A percentile compares a stretch with the other conserved stretches of the same genome.
phyloP scores from a whole-genome alignment of 2,888 invertebrate genomes.

The Geophilus truncorum region DNA sequence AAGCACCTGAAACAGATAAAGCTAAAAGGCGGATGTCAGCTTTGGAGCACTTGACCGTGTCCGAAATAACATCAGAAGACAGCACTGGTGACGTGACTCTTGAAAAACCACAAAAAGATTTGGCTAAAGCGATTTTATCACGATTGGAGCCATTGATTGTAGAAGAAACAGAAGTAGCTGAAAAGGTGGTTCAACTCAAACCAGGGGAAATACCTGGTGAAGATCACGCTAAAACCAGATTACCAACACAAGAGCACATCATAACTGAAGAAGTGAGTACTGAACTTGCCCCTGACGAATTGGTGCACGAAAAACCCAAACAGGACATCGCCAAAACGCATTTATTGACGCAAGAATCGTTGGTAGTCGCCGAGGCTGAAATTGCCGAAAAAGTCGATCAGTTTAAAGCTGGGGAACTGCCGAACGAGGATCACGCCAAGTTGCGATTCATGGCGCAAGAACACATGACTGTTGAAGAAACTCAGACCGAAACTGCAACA shows the following conservation, averaged over 20 bases:
- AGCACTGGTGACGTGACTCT: constrained; percentile 44
- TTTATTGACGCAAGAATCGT: constrained; percentile 31
- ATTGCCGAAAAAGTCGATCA: constrained; percentile 34
- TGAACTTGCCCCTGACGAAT: constrained; percentile 32
- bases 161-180: neutral
- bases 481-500: constrained; percentile 27
- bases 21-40: constrained; percentile 44
- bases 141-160: neutral
- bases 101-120: constrained; percentile 42
- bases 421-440: constrained; percentile 33
- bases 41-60: constrained; percentile 48
- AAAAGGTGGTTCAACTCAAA: neutral
- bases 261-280: constrained; percentile 25
- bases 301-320: constrained; percentile 7
- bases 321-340: constrained; percentile 20
- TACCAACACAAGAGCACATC: constrained; percentile 36
- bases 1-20: constrained; percentile 54
- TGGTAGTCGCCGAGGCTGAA: constrained; percentile 31
- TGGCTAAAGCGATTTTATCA: constrained; percentile 40
- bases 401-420: constrained; percentile 30
- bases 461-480: constrained; percentile 32
- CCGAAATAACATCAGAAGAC: constrained; percentile 49
- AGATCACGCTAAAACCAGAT: constrained; percentile 28
- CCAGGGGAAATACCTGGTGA: constrained; percentile 28
- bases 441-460: constrained; percentile 30